Evolutionary conservation across 2,888 invertebrate genomes (phyloP).

Genomic region (Drosophila borborema): DNA sequence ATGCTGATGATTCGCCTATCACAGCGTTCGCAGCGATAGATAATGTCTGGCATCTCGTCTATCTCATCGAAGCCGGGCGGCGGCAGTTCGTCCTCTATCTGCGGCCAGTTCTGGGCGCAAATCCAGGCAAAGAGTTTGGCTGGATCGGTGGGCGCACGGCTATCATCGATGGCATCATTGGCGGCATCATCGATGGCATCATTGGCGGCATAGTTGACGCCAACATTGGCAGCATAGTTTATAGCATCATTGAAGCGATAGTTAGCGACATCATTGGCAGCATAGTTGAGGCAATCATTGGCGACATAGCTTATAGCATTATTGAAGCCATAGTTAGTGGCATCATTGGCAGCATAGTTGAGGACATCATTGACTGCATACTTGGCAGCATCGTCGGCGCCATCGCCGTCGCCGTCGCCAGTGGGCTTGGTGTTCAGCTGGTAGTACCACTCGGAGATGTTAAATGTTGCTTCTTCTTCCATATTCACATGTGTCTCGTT

Average conservation of each 20-base stretch:
- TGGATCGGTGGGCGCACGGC: constrained; percentile 3
- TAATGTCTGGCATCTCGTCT: neutral
- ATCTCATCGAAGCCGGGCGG: constrained; percentile 38
- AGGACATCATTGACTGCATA: no score
- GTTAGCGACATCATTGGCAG: no score
- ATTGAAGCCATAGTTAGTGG: neutral
- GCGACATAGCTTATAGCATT: no score
- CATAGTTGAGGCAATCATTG: no score
- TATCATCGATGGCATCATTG: neutral
- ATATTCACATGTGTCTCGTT: neutral
- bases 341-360: no score
- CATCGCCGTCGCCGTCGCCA: no score
- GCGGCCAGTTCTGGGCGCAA: constrained; percentile 9
- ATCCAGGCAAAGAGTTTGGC: constrained; percentile 28
- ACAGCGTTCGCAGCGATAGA: neutral
- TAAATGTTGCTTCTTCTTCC: neutral
- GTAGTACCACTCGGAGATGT: neutral
- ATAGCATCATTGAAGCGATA: no score
- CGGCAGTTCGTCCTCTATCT: constrained; percentile 46
- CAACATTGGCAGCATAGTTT: no score
- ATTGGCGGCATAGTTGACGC: no score
- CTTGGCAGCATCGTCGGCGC: no score
- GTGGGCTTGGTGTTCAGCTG: neutral
- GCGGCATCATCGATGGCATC: no score
- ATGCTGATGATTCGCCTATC: constrained; percentile 12